These are phyloP conservation scores for Neopelma chrysocephalum DNA, from an alignment of 2,797 vertebrate species.

Conservation along the genomic window DNA sequence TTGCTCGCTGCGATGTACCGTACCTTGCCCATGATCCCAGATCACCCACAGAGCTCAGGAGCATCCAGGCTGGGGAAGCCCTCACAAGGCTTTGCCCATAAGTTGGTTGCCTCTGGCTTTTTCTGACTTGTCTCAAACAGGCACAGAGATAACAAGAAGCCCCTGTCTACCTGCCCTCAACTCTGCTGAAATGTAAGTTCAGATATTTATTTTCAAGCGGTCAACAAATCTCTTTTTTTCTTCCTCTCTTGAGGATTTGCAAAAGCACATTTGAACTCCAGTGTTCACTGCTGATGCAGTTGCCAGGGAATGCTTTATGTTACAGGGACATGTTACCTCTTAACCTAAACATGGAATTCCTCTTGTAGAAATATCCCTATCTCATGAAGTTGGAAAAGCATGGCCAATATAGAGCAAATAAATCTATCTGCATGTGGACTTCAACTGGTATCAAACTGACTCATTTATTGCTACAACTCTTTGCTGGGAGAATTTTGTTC, in stretches of 20 bases:
- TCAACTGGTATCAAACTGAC: slow-evolving; percentile 69
- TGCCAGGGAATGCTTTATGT: not conserved
- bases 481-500: slow-evolving; percentile 70
- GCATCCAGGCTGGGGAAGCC: not conserved
- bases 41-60: not conserved
- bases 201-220: not conserved
- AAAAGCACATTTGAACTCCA: not conserved
- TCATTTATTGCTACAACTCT: slow-evolving; percentile 70
- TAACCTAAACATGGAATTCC: not conserved
- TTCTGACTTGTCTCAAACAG: not conserved
- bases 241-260: not conserved
- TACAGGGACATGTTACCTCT: not conserved
- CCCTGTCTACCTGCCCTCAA: fast-evolving
- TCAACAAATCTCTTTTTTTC: not conserved
- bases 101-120: not conserved
- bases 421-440: slow-evolving; percentile 64
- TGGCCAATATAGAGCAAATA: slow-evolving; percentile 45
- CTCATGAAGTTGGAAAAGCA: slow-evolving; percentile 24
- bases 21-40: not conserved
- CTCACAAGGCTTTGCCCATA: not conserved
- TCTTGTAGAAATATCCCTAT: slow-evolving; percentile 1
- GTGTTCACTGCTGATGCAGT: not conserved
- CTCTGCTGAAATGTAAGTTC: not conserved
- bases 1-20: not conserved
- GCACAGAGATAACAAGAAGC: not conserved